These are phyloP conservation scores for Chironomus riparius DNA, from an alignment of 2,888 invertebrate genomes.

Conservation along the genomic window DNA sequence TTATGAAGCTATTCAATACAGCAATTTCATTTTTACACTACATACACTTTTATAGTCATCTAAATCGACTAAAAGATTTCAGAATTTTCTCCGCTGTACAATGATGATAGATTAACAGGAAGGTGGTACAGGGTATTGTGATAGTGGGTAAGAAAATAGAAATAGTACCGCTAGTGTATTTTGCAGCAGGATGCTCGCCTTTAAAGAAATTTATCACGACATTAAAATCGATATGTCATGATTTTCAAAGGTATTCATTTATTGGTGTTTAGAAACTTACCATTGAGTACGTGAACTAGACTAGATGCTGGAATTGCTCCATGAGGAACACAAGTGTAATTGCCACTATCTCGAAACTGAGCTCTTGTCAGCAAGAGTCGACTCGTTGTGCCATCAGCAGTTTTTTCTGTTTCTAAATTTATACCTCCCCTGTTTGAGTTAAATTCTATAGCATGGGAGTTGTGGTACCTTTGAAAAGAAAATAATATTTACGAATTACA, in stretches of 20 bases:
- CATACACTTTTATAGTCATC: constrained; percentile 16
- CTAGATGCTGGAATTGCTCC: constrained; percentile 75
- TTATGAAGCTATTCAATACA: neutral
- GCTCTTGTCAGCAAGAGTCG: constrained; percentile 77
- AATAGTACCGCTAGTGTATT: constrained; percentile 5
- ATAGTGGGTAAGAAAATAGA: neutral
- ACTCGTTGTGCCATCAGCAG: constrained; percentile 75
- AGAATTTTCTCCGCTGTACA: constrained; percentile 5
- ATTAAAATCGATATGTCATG: neutral
- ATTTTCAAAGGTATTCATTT: neutral
- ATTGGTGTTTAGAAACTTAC: constrained; percentile 44
- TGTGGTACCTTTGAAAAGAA: constrained; percentile 59
- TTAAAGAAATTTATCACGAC: neutral
- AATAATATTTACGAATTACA: neutral
- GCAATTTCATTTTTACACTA: constrained; percentile 19
- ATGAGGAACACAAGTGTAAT: constrained; percentile 82
- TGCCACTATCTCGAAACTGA: constrained; percentile 74
- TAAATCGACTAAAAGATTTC: neutral
- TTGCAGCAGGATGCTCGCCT: constrained; percentile 20
- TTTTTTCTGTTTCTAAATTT: constrained; percentile 82
- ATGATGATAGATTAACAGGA: constrained; percentile 5
- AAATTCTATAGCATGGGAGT: constrained; percentile 70
- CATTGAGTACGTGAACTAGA: constrained; percentile 75
- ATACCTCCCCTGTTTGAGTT: constrained; percentile 79
- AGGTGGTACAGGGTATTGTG: constrained; percentile 12